Conservation (phyloP, 1,140 invertebrate species). For the Pachyrhynchus sulphureomaculatus region DNA sequence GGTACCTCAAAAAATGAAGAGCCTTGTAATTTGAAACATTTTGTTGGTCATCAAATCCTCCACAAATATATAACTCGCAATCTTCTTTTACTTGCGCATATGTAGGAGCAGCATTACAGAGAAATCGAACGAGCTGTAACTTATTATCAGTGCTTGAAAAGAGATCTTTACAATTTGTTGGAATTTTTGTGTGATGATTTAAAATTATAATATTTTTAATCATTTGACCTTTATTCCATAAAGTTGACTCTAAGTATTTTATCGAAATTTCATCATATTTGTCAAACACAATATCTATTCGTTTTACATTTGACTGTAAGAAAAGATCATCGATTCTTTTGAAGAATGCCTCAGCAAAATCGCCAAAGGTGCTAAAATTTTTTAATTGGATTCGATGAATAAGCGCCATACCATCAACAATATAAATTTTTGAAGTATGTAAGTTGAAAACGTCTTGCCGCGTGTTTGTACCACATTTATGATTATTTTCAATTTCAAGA, state of each 20-base stretch:
- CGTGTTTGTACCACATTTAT: conserved; percentile 26
- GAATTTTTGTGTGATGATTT: conserved; percentile 24
- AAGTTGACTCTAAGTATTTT: conserved; percentile 30
- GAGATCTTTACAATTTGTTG: conserved; percentile 20
- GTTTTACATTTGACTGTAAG: conserved; percentile 21
- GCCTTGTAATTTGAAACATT: no score
- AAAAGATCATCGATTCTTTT: conserved; percentile 31
- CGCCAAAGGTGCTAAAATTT: conserved; percentile 31
- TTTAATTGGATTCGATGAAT: conserved; percentile 31
- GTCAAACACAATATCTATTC: no score
- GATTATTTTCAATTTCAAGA: conserved; percentile 32
- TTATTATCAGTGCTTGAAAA: conserved; percentile 32
- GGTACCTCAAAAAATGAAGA: no score
- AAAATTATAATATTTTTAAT: conserved; percentile 34
- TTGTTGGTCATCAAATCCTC: no score
- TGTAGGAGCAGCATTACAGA: conserved; percentile 22
- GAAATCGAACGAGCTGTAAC: conserved; percentile 23
- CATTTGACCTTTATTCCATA: conserved; percentile 29
- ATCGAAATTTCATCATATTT: conserved; percentile 31
- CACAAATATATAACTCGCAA: no score
- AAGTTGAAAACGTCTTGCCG: conserved; percentile 22
- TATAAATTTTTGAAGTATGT: conserved; percentile 25
- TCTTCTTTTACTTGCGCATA: no score
- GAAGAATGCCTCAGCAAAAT: conserved; percentile 33
- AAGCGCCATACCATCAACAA: conserved; percentile 25